Conservation (phyloP, 23 tunicate genomes). For the Diplosoma virens region DNA sequence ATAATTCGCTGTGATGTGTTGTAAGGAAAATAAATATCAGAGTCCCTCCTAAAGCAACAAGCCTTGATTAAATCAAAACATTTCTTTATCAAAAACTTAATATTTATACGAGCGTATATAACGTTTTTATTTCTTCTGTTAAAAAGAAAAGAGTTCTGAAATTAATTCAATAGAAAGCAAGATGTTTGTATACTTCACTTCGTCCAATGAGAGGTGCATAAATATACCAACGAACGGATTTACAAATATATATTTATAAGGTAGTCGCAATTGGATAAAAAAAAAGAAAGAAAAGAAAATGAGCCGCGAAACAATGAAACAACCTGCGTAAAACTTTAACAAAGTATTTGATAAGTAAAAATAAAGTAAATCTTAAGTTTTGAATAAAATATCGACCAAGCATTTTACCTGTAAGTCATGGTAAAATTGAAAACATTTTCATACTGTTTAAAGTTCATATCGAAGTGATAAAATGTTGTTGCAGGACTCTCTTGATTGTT, state of each 20-base stretch:
- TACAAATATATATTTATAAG: too few relatives aligned
- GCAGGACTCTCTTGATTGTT: slow-evolving; percentile 18
- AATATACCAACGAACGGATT: too few relatives aligned
- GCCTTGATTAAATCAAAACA: neutral
- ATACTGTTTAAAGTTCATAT: neutral
- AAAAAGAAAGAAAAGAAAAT: too few relatives aligned
- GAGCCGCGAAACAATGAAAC: too few relatives aligned
- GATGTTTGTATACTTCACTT: too few relatives aligned
- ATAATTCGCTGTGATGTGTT: neutral
- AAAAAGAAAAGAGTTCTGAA: neutral
- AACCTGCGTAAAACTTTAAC: neutral
- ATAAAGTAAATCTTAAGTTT: neutral
- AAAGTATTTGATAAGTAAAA: neutral
- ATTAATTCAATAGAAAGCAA: too few relatives aligned
- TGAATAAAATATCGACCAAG: neutral
- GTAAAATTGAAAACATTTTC: slow-evolving; percentile 19
- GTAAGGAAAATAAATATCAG: slow-evolving; percentile 35
- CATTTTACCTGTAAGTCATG: slow-evolving; percentile 37
- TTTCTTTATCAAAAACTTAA: too few relatives aligned
- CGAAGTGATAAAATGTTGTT: neutral
- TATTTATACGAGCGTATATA: too few relatives aligned
- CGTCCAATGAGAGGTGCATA: too few relatives aligned
- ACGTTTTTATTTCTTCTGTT: neutral
- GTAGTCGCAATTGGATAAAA: too few relatives aligned
- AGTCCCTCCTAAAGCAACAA: slow-evolving; percentile 12